Evolutionary conservation across 2,888 invertebrate genomes (phyloP).

Genomic region (Bombylius discolor): DNA sequence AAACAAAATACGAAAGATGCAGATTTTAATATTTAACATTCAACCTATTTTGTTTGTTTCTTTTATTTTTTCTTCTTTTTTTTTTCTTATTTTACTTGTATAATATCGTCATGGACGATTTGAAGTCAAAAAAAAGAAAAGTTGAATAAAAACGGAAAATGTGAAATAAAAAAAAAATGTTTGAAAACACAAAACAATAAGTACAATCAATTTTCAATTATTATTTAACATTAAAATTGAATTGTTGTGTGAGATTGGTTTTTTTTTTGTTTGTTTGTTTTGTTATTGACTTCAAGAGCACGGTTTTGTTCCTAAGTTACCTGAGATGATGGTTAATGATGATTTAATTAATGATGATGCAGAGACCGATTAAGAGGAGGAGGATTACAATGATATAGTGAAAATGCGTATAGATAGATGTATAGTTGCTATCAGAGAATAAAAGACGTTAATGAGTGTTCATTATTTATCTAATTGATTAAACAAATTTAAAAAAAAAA

Average conservation of each 20-base stretch:
- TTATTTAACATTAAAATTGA: too few species aligned
- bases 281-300: constrained; percentile 23
- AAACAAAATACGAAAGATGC: too few species aligned
- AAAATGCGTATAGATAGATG: too few species aligned
- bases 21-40: too few species aligned
- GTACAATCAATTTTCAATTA: too few species aligned
- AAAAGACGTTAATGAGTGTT: constrained; percentile 6
- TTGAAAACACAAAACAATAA: background rate
- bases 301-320: constrained; percentile 34
- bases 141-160: background rate
- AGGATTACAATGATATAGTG: too few species aligned
- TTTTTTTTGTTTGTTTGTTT: background rate
- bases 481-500: too few species aligned
- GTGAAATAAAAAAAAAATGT: background rate
- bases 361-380: background rate
- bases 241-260: too few species aligned
- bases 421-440: background rate
- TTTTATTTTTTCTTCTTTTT: too few species aligned
- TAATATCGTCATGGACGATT: background rate
- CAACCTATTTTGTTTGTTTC: too few species aligned
- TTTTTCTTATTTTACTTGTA: too few species aligned
- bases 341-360: too few species aligned
- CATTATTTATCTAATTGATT: constrained; percentile 11
- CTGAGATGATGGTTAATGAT: background rate
- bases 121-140: background rate